These are phyloP conservation scores for Loxodonta africana DNA, from an alignment of 2,113 vertebrate genomes.

Conservation along the genomic window DNA sequence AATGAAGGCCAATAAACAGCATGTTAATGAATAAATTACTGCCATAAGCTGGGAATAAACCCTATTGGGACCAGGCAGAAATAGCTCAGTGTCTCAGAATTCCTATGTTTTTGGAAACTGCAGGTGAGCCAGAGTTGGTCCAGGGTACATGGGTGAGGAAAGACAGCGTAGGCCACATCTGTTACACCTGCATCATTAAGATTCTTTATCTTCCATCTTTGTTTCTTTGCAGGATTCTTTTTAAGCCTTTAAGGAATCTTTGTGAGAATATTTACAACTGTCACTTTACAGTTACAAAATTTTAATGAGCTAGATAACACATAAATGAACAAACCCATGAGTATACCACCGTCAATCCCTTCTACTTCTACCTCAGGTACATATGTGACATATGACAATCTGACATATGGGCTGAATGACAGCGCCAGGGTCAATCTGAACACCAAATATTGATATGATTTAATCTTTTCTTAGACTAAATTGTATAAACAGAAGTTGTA, in stretches of 20 bases:
- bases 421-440: background rate
- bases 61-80: background rate
- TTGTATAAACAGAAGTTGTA: background rate
- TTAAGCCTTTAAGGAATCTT: background rate
- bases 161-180: too few relatives aligned
- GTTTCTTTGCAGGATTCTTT: background rate
- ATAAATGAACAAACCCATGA: background rate
- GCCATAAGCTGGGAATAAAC: background rate
- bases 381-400: background rate
- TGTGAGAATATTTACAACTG: background rate
- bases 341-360: background rate
- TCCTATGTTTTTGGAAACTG: background rate
- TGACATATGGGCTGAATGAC: background rate
- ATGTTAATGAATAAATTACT: accelerated
- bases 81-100: too few relatives aligned
- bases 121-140: background rate
- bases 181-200: background rate
- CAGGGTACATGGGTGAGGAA: background rate
- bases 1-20: background rate
- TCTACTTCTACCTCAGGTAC: background rate
- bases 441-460: background rate
- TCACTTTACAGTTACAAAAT: background rate
- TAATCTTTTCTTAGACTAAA: background rate
- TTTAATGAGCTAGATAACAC: background rate
- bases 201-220: background rate